A percentile compares a stretch with the other conserved stretches of the same genome.
Conservation (phyloP, 1,140 invertebrate genomes). For the Drosophila gunungcola region DNA sequence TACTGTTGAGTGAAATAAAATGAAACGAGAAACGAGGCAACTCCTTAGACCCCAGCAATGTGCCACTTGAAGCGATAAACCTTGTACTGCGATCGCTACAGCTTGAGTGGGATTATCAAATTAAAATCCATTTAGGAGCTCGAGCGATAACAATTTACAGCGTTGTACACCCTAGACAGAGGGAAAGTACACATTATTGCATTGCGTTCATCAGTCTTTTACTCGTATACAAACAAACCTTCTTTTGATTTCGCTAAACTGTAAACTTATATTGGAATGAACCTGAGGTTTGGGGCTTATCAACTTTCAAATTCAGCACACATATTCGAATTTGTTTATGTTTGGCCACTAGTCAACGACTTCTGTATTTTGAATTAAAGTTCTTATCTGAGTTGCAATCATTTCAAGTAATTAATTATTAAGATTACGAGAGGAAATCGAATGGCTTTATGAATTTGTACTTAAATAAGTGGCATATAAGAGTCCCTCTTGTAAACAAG, state of each 20-base stretch:
- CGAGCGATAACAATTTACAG: constrained; percentile 23
- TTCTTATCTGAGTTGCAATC: constrained; percentile 26
- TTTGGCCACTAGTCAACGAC: constrained; percentile 28
- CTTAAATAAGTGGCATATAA: constrained; percentile 17
- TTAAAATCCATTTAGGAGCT: constrained; percentile 50
- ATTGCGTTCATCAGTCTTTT: background rate
- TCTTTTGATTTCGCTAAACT: background rate
- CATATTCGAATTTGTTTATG: constrained; percentile 36
- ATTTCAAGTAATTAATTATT: constrained; percentile 36
- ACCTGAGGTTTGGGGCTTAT: constrained; percentile 17
- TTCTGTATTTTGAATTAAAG: constrained; percentile 30
- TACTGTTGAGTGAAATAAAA: constrained; percentile 10
- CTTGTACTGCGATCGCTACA: constrained; percentile 29
- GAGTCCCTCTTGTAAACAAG: constrained; percentile 25
- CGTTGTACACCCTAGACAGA: constrained; percentile 5
- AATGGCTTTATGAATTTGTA: constrained; percentile 38
- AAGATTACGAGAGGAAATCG: constrained; percentile 13
- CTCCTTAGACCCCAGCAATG: constrained; percentile 38
- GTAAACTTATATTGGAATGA: background rate
- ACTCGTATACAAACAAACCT: background rate
- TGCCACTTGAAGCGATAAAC: constrained; percentile 39
- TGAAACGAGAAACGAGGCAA: constrained; percentile 18
- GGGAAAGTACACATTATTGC: background rate
- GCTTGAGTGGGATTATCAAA: constrained; percentile 42
- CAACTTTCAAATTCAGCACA: background rate